Evolutionary conservation across 2,113 vertebrate species (phyloP), one percentile per base, ranked within the genome.

Genomic region (Nymphicus hollandicus): DNA sequence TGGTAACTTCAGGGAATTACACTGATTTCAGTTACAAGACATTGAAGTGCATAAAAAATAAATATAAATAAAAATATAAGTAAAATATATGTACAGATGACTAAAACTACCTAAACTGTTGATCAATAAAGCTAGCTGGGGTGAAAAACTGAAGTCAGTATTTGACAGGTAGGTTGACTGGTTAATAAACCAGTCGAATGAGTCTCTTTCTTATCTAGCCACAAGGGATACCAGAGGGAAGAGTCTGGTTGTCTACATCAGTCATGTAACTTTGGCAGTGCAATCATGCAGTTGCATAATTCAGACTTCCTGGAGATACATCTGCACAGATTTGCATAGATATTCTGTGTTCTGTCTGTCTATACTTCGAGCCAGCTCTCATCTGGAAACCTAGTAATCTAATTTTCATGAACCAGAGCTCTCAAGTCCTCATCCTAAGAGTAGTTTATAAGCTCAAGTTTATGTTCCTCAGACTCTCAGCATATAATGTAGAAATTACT

Each of bases 351-450:
- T 92, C 72, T 90, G 17, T 76, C 86, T 93, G 27, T 93, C 83
- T 95, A 15, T 84, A 84, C 81, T 91, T 15, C 1, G 65, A 95
- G 65, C 69, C 69, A 84, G n/a, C 52, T 96, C 93, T 95, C 84
- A 80, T 92, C 77, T 91, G 61, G 69, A 93, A 85, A 91, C 69
- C 73, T 79, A 92, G 89, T 96, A 81, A 96, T 96, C 89, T 87
- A 96, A 97, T 92, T 97, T 97, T 95, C 69, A 96, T 96, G 91
- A 95, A 85, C 77, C 44, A 81, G 65, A 91, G 61, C 56, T 95
- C 47, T 95, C 81, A 78, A 81, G 52, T 93, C 65, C 52, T 81
- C 39, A 64, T 92, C 61, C 43, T 65, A 52, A 81, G 47, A 79
- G 84, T 22, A 68, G 50, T 33, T 88, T 83, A 33, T 83, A 88